Base-by-base conservation (phyloP, 2,888 invertebrate species). In the Mystacides longicornis region DNA sequence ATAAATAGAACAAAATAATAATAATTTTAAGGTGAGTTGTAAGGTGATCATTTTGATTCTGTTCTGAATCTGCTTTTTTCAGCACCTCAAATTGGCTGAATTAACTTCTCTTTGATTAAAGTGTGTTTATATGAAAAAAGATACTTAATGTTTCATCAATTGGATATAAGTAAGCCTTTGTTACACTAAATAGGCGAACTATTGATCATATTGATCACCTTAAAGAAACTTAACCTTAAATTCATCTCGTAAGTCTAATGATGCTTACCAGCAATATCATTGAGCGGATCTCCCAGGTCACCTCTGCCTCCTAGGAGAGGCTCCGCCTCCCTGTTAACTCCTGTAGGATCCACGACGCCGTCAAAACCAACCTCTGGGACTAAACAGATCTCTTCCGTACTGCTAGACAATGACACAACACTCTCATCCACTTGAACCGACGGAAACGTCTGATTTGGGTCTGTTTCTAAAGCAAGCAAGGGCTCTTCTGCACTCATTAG, bases 291-390 rank as follows among this genome's bases (percentile, higher is more conserved):
- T 67, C 86, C 78, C 66, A 76, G 74, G 67, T 86, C 86, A 70
- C 83, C 82, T 70, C 84, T 84, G 76, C 89, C 87, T 74, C 91
- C 90, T 52, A 96, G 81, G 63, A 96, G 85, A 70, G 95, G 95
- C 78, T 95, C 94, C 75, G 90, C 92, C 82, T 96, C 96, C 68
- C 93, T 83, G 75, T 88, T 89, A 61, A 85, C 81, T 62, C 87
- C 86, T 69, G 87, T 83, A 52, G 87, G 87, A 82, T 90, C 90
- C 85, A 89, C 85, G 78, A 83, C 83, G 74, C 85, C 81, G 74
- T 86, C 87, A 73, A 90, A 92, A 63, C 83, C 83, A 64, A 92
- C 85, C 74, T 91, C 91, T 64, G 91, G 91, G 66, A 90, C 83
- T 71, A 87, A 76, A 71, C 83, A 81, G 71, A 86, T 83, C 72